Evolutionary conservation across 2,888 invertebrate genomes (phyloP), one percentile per base, ranked within the genome.

Genomic region (Drosophila setosimentum): DNA sequence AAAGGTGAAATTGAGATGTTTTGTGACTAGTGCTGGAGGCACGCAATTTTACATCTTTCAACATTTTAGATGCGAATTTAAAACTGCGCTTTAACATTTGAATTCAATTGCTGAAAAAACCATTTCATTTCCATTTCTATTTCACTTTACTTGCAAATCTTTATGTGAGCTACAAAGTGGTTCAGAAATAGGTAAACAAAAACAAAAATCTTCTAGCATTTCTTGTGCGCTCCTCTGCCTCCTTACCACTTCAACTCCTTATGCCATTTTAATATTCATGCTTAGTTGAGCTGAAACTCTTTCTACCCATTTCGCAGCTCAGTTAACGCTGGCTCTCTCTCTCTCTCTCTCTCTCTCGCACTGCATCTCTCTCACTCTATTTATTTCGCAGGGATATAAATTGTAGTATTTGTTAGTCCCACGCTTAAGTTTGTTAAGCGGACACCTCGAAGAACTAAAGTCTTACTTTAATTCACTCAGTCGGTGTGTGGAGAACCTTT

Each of bases 231-330:
- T 18, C 30, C 3, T 29, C 30, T n/a, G 27, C 10, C 49, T 27
- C 18, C 18, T 1, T 18, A 24, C 1, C 24, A n/a, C 2, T 49
- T 29, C 30, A 57, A 40, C 45, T 42, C 30, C 42, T 42, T 57
- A 30, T 30, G 45, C 51, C 48, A 48, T 77, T 75, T 78, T 79
- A 76, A 79, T 80, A 68, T 76, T 79, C 72, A 78, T 57, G 76
- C 76, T 80, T 42, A 71, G 71, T 50, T 65, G 68, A 80, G 80
- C 67, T 49, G 80, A 80, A 79, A 71, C 30, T 57, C 48, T 62
- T 79, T 64, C 37, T 55, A 54, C 62, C 42, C 45, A 64, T 77
- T 72, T 67, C 61, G 37, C 63, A 67, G 73, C 64, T 61, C 53
- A 67, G 73, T 63, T 62, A 50, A 37, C 42, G 27, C 13, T 24